A percentile compares a stretch with the other conserved stretches of the same genome.
Conservation (phyloP, 2,113 vertebrate species). For the Andinoacara biseriatus region DNA sequence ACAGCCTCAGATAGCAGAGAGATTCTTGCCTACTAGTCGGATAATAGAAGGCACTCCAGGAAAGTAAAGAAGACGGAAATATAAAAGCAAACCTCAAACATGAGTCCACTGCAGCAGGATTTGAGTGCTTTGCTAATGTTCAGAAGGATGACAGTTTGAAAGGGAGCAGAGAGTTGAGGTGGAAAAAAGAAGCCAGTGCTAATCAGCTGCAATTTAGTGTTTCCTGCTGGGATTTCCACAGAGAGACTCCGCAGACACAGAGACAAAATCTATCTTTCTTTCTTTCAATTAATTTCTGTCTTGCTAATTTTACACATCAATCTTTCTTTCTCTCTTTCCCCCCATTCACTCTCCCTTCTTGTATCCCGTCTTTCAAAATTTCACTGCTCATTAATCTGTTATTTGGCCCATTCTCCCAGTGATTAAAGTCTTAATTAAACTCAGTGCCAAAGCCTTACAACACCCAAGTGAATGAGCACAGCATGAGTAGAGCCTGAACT, state of each 20-base stretch:
- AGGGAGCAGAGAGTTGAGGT: conserved; percentile 7
- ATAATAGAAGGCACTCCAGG: background rate
- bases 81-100: conserved; percentile 10
- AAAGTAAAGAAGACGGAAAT: background rate
- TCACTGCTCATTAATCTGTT: conserved; percentile 46
- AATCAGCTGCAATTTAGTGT: conserved; percentile 61
- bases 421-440: conserved; percentile 65
- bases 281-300: background rate
- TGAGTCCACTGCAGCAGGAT: conserved; percentile 11
- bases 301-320: background rate
- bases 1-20: no score
- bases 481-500: conserved; percentile 36
- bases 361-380: background rate
- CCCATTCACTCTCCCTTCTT: background rate
- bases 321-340: background rate
- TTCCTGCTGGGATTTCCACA: conserved; percentile 50
- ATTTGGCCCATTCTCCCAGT: conserved; percentile 25
- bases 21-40: background rate
- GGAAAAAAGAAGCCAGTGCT: conserved; percentile 35
- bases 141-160: background rate
- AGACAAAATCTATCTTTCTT: background rate
- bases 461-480: conserved; percentile 60
- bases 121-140: background rate
- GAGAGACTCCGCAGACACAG: conserved; percentile 52
- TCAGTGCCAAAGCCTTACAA: conserved; percentile 49